A percentile compares a stretch with the other conserved stretches of the same genome.
phyloP scores from a whole-genome alignment of 2,797 vertebrate species.

The Acridotheres tristis region DNA sequence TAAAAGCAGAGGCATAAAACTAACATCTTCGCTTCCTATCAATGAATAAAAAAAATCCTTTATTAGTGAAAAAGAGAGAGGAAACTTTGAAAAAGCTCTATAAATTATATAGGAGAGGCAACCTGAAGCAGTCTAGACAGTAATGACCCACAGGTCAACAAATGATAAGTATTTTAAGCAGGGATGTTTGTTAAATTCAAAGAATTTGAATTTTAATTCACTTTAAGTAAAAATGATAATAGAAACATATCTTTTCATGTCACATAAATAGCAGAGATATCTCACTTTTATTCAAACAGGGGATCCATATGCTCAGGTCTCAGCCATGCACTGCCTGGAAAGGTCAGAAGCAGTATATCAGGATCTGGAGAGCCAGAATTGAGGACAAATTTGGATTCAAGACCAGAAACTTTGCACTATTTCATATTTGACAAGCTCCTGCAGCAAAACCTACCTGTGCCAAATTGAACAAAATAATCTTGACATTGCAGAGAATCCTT shows the following conservation, averaged over 20 bases:
- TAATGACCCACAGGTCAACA: background rate
- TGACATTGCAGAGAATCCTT: background rate
- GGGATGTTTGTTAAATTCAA: slow-evolving; percentile 18
- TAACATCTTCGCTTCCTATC: background rate
- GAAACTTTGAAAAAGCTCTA: background rate
- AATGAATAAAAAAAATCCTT: background rate
- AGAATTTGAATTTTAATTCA: slow-evolving; percentile 2
- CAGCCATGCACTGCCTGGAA: background rate
- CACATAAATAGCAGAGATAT: background rate
- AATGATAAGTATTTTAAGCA: background rate
- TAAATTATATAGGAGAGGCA: background rate
- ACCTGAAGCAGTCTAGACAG: background rate
- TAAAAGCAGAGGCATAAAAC: background rate
- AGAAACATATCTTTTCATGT: background rate
- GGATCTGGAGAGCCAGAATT: background rate
- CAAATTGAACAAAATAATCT: background rate
- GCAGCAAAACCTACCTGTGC: background rate
- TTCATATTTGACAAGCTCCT: background rate
- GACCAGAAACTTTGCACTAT: background rate
- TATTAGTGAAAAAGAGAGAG: background rate
- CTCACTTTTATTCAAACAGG: background rate
- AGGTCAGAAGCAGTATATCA: background rate
- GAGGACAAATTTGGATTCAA: background rate
- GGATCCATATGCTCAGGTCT: background rate
- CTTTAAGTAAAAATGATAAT: background rate